These are phyloP conservation scores for Callipepla californica DNA, from an alignment of 2,113 vertebrate species.

Conservation along the genomic window DNA sequence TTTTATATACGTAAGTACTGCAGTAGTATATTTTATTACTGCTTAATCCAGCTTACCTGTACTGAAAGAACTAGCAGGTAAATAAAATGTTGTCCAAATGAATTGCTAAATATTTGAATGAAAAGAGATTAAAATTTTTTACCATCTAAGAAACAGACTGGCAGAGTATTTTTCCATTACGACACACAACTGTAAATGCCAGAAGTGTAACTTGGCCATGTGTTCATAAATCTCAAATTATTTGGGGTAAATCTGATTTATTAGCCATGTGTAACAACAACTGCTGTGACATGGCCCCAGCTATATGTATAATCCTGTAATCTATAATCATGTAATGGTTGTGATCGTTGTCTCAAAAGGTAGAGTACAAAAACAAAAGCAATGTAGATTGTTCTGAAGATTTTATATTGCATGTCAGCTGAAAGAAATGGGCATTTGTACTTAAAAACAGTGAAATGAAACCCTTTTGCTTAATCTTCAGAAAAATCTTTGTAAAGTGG, in stretches of 20 bases:
- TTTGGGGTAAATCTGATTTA: constrained; percentile 41
- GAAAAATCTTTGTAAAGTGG: neutral
- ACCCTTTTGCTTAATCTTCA: neutral
- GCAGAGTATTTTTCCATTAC: neutral
- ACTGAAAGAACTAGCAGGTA: neutral
- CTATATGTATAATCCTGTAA: neutral
- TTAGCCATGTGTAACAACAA: constrained; percentile 13
- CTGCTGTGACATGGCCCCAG: neutral
- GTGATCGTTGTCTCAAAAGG: neutral
- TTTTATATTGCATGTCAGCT: neutral
- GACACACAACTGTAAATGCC: neutral
- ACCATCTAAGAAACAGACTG: neutral
- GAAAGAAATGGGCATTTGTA: neutral
- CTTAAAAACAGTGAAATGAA: neutral
- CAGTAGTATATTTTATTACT: neutral
- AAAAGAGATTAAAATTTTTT: neutral
- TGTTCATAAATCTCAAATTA: constrained; percentile 27
- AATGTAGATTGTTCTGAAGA: neutral
- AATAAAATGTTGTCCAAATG: neutral
- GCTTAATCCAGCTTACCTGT: neutral
- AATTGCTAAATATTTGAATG: neutral
- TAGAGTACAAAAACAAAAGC: neutral
- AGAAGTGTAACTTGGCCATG: neutral
- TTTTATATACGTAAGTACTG: neutral
- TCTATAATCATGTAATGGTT: neutral